These are phyloP conservation scores for Xerus rutilus DNA, from an alignment of 2,797 vertebrate genomes.

Conservation along the genomic window DNA sequence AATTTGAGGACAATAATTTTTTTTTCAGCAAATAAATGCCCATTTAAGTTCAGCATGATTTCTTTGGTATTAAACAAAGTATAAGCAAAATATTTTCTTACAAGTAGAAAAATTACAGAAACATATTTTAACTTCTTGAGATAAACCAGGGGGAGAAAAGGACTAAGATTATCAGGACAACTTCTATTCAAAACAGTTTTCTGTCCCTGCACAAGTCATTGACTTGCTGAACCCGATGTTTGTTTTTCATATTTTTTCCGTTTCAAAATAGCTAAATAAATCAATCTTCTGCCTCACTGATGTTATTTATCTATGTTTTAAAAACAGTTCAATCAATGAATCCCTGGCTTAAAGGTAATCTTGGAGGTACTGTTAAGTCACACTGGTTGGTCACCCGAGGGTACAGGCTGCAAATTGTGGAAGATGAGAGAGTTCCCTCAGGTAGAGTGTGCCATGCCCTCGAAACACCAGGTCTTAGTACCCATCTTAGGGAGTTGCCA, in stretches of 20 bases:
- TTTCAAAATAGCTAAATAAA: background rate
- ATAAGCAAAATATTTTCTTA: slow-evolving; percentile 22
- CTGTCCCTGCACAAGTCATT: background rate
- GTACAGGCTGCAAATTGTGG: background rate
- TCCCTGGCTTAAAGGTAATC: background rate
- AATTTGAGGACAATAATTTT: background rate
- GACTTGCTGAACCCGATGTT: background rate
- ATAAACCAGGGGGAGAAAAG: background rate
- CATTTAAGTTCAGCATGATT: slow-evolving; percentile 1
- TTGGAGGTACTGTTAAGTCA: background rate
- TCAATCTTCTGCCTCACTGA: background rate
- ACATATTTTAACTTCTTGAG: background rate
- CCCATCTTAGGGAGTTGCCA: background rate
- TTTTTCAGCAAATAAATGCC: background rate
- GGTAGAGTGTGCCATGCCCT: too few relatives aligned
- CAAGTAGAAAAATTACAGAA: slow-evolving; percentile 25
- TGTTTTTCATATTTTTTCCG: background rate
- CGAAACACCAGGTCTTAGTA: background rate
- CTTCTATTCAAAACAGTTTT: background rate
- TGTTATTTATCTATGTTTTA: background rate
- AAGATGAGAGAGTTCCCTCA: background rate
- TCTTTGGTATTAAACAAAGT: background rate
- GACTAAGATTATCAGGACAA: background rate
- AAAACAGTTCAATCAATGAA: background rate
- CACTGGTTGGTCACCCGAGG: background rate